These are phyloP conservation scores for Ephialtes manifestator DNA, from an alignment of 2,888 invertebrate species.

Conservation along the genomic window DNA sequence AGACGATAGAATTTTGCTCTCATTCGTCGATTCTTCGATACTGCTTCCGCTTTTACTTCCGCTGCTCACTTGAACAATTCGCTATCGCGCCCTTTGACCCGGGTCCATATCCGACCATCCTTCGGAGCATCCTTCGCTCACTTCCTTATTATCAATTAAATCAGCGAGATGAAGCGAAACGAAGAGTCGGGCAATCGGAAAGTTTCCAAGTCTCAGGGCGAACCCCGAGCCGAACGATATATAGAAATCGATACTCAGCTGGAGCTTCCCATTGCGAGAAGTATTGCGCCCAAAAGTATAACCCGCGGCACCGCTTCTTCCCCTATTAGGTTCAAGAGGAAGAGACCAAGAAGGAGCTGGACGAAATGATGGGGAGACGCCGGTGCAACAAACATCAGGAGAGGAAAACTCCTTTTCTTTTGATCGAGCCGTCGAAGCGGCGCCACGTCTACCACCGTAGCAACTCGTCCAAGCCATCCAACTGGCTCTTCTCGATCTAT, in stretches of 20 bases:
- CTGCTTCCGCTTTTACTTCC: slow-evolving; percentile 1
- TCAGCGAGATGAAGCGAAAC: slow-evolving; percentile 62
- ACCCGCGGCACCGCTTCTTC: slow-evolving; percentile 2
- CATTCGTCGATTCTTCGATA: background rate
- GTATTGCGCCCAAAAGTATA: slow-evolving; percentile 19
- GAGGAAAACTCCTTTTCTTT: slow-evolving; percentile 30
- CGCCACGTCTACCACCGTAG: slow-evolving; percentile 21
- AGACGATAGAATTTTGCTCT: slow-evolving; percentile 25
- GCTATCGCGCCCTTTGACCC: slow-evolving; percentile 7
- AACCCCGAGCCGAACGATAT: slow-evolving; percentile 4
- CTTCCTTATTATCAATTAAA: slow-evolving; percentile 68
- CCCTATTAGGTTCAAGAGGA: slow-evolving; percentile 28
- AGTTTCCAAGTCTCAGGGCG: slow-evolving; percentile 57
- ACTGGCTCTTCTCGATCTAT: slow-evolving; percentile 6
- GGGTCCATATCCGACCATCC: slow-evolving; percentile 2
- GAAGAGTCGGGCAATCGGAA: slow-evolving; percentile 59
- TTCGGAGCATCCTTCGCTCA: slow-evolving; percentile 12
- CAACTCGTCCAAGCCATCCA: slow-evolving; percentile 12
- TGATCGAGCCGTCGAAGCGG: slow-evolving; percentile 35
- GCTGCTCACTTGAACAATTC: slow-evolving; percentile 8
- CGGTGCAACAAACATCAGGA: slow-evolving; percentile 1
- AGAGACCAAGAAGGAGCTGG: background rate
- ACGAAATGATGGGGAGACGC: background rate
- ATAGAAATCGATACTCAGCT: slow-evolving; percentile 38
- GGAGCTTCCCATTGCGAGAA: slow-evolving; percentile 25